A percentile compares a stretch with the other conserved stretches of the same genome.
phyloP scores from a whole-genome alignment of 2,797 vertebrate genomes.

The Pelochelys cantorii region DNA sequence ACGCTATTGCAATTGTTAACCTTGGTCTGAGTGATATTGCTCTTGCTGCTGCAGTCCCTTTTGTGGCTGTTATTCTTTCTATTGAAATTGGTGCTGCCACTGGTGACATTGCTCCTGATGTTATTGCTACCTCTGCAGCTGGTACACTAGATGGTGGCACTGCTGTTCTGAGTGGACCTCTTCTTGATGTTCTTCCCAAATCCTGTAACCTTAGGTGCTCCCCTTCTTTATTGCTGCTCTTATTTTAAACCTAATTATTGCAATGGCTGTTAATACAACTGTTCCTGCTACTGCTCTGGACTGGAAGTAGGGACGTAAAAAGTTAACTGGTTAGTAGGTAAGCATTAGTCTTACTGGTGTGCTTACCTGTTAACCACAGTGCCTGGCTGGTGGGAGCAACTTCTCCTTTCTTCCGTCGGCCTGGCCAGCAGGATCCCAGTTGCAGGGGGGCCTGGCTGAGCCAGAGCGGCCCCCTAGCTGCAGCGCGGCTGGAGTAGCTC shows the following conservation, averaged over 20 bases:
- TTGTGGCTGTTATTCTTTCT: no score
- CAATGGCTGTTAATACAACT: background rate
- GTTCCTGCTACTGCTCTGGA: background rate
- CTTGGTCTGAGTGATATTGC: background rate
- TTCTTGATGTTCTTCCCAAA: background rate
- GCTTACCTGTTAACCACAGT: no score
- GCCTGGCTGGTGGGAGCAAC: no score
- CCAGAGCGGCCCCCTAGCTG: no score
- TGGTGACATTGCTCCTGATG: background rate
- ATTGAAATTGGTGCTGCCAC: background rate
- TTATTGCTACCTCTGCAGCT: slow-evolving; percentile 17
- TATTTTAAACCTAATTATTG: background rate
- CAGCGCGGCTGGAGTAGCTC: no score
- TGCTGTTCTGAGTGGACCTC: background rate
- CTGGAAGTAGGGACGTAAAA: no score
- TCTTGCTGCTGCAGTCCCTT: background rate
- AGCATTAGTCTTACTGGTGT: no score
- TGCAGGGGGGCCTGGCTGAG: no score
- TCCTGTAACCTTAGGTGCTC: background rate
- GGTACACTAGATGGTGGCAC: background rate
- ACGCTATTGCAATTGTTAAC: background rate
- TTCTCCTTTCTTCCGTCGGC: no score
- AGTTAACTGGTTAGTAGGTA: no score
- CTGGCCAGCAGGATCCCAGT: no score
- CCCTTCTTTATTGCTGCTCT: slow-evolving; percentile 23